Evolutionary conservation across 2,888 invertebrate genomes (phyloP), one percentile per base, ranked within the genome.

Genomic region (Nephrotoma guestfalica): DNA sequence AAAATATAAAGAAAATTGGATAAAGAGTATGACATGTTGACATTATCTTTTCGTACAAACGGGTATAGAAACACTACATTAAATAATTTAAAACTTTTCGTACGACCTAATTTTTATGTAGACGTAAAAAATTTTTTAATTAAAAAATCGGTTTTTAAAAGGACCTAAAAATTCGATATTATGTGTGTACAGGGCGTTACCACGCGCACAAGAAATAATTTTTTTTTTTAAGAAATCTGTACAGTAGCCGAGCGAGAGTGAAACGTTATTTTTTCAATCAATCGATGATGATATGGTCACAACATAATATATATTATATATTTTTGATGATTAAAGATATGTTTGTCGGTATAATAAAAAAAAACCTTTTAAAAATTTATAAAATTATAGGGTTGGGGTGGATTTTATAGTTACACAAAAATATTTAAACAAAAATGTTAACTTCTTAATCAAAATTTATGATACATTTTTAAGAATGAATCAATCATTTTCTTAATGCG

Each of bases 381-480:
- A 41, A 30, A 84, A 84, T 84, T 84, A 84, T 84, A 84, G 84
- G 84, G 84, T 84, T 84, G 84, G 84, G 84, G 84, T 41, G 84
- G 84, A 71, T 71, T 71, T 71, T 71, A 2, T 71, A 71, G 71
- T 30, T 71, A 71, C 71, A 43, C 11, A 71, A 71, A 30, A 13
- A 57, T 57, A 11, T n/a, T 57, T 57, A 71, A 71, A 71, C 71
- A 30, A 30, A 71, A 71, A 71, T 30, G 30, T 18, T 71, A 71
- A 30, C 71, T 71, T 71, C 71, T 71, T 71, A 71, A 71, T 71
- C 71, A 71, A 71, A 71, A 71, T 71, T 71, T 71, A 71, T 71
- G 71, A 71, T 71, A 71, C 30, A 18, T 18, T 71, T 71, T 71
- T 30, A 71, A 71, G 71, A 71, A 71, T 71, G 71, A 71, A 71